Conservation (phyloP, 2,797 vertebrate genomes). For the Acanthornis magna region DNA sequence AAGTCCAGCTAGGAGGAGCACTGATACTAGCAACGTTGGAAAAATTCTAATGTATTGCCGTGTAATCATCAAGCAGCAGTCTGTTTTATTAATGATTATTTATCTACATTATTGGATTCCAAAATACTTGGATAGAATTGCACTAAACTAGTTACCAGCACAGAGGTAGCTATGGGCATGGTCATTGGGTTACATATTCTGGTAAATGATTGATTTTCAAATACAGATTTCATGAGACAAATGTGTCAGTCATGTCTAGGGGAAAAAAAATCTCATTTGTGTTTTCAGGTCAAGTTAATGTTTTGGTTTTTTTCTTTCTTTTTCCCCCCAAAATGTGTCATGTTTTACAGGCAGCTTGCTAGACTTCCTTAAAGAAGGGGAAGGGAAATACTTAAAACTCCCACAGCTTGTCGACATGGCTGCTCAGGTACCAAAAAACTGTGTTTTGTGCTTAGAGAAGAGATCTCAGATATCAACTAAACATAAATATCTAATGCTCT, state of each 20-base stretch:
- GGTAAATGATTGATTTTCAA: not conserved
- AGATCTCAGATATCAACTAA: not conserved
- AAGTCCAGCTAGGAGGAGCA: not conserved
- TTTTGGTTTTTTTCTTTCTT: not conserved
- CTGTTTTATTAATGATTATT: not conserved
- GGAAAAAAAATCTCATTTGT: not conserved
- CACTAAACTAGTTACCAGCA: not conserved
- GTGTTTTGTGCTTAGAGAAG: not conserved
- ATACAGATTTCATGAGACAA: not conserved
- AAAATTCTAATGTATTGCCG: not conserved
- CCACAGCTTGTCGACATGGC: conserved; percentile 95
- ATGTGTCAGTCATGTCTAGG: not conserved
- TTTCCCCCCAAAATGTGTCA: not conserved
- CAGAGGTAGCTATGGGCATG: not conserved
- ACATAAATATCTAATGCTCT: not conserved
- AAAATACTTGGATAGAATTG: not conserved
- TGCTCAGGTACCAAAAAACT: conserved; percentile 83
- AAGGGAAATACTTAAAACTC: conserved; percentile 92
- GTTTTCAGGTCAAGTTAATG: not conserved
- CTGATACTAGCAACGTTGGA: not conserved
- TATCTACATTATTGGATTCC: not conserved
- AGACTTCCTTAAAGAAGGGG: conserved; percentile 95
- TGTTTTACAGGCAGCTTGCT: conserved; percentile 86
- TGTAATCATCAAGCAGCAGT: not conserved
- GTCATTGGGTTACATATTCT: not conserved